These are phyloP conservation scores for Megamerina dolium DNA, from an alignment of 2,888 invertebrate genomes.

Conservation along the genomic window DNA sequence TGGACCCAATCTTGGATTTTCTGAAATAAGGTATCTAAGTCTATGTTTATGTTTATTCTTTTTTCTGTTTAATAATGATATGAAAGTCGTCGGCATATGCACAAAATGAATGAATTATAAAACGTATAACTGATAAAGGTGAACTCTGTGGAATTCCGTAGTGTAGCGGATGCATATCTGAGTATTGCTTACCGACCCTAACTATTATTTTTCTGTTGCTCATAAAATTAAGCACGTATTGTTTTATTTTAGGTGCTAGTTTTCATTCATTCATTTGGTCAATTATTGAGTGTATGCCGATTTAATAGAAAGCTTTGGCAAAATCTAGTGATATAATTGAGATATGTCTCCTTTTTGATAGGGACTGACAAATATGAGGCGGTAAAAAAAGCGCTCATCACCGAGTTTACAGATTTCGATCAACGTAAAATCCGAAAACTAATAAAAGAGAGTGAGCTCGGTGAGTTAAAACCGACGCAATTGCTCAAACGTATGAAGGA, in stretches of 20 bases:
- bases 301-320: conserved; percentile 6
- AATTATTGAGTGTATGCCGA: conserved; percentile 2
- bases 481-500: too few relatives aligned
- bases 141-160: conserved; percentile 9
- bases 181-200: neutral
- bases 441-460: too few relatives aligned
- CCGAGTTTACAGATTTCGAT: too few relatives aligned
- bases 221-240: conserved; percentile 2
- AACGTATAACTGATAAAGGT: conserved; percentile 5
- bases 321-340: conserved; percentile 6
- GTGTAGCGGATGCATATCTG: neutral
- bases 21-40: neutral
- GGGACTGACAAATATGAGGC: too few relatives aligned
- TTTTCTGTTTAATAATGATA: conserved; percentile 11
- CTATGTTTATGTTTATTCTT: conserved; percentile 8
- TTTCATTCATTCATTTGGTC: neutral
- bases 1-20: conserved; percentile 1
- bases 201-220: conserved; percentile 2
- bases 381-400: too few relatives aligned
- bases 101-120: conserved; percentile 11
- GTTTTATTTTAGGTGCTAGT: neutral
- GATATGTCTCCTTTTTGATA: conserved; percentile 2
- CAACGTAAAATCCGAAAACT: too few relatives aligned
- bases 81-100: conserved; percentile 20
- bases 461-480: too few relatives aligned